A percentile compares a stretch with the other conserved stretches of the same genome.
phyloP scores from a whole-genome alignment of 2,113 vertebrate genomes.

The Erpornis zantholeuca region DNA sequence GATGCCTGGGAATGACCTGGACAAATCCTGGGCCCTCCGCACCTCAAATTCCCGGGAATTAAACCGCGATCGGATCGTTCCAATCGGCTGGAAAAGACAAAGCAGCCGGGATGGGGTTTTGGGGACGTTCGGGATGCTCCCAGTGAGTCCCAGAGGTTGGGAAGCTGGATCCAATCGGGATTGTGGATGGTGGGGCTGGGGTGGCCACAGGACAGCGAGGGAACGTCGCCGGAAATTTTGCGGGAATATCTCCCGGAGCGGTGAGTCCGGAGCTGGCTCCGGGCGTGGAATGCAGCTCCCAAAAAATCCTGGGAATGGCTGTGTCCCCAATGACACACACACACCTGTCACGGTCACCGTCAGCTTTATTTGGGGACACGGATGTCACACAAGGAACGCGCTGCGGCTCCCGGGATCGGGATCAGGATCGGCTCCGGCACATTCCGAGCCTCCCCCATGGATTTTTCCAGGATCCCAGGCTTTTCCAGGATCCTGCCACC shows the following conservation, averaged over 20 bases:
- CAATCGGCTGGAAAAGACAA: fast-evolving
- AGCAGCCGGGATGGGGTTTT: fast-evolving
- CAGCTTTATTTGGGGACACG: neutral
- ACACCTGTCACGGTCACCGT: neutral
- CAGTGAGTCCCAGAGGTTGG: neutral
- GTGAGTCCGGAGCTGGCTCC: neutral
- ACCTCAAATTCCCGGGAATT: neutral
- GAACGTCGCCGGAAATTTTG: neutral
- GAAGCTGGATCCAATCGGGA: neutral
- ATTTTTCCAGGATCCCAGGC: neutral
- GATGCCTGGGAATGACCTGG: neutral
- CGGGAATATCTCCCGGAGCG: fast-evolving
- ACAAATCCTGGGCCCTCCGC: neutral
- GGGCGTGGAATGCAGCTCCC: fast-evolving
- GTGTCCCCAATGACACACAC: neutral
- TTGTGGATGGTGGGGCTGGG: neutral
- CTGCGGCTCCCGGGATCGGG: neutral
- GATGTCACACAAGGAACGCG: neutral
- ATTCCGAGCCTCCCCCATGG: neutral
- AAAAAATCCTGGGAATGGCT: neutral
- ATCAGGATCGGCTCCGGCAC: neutral
- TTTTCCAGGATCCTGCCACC: neutral
- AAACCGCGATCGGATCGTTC: fast-evolving
- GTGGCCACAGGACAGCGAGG: neutral
- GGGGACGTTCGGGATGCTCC: neutral